Evolutionary conservation across 2,797 vertebrate species (phyloP).

Genomic region (Esox masquinongy): DNA sequence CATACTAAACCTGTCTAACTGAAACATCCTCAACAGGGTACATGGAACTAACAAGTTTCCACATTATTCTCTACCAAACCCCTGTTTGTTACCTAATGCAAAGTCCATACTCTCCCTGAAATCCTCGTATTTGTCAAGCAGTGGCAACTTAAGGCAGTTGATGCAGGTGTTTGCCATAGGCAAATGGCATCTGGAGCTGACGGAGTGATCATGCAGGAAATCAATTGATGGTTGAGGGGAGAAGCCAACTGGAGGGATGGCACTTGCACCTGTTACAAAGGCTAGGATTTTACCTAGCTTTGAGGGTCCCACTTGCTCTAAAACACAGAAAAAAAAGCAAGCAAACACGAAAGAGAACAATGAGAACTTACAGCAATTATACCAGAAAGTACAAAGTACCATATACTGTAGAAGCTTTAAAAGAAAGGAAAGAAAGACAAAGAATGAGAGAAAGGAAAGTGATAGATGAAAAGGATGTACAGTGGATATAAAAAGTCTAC

Average conservation of each 20-base stretch:
- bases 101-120: constrained; percentile 22
- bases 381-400: neutral
- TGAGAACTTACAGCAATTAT: neutral
- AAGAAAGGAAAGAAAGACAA: neutral
- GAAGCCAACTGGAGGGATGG: too few relatives aligned
- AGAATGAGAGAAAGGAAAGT: neutral
- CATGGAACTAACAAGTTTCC: neutral
- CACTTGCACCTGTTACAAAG: too few relatives aligned
- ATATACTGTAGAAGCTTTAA: neutral
- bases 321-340: neutral
- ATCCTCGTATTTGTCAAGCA: neutral
- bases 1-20: too few relatives aligned
- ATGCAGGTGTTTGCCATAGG: too few relatives aligned
- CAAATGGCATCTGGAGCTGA: too few relatives aligned
- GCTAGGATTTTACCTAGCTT: neutral
- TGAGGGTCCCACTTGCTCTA: neutral
- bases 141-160: too few relatives aligned
- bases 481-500: too few relatives aligned
- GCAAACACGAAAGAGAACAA: neutral
- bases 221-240: too few relatives aligned
- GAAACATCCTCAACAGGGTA: neutral
- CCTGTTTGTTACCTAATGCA: constrained; percentile 17
- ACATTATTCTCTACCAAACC: constrained; percentile 13
- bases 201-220: too few relatives aligned
- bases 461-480: neutral